Evolutionary conservation across 2,113 vertebrate genomes (phyloP).

Genomic region (Perognathus longimembris): DNA sequence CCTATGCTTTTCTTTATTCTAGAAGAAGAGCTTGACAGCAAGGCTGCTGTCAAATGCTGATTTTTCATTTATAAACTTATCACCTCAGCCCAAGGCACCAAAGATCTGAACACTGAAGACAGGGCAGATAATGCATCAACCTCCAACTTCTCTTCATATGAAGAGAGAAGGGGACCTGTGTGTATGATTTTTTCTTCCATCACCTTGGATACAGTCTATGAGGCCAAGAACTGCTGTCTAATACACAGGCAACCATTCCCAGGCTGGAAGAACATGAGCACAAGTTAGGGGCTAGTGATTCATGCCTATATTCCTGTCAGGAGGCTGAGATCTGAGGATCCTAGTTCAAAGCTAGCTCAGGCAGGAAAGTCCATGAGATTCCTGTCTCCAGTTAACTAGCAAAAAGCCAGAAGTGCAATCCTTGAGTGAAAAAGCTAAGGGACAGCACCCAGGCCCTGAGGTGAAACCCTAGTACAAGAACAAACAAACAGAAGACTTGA

Average conservation of each 20-base stretch:
- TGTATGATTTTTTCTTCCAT: background rate
- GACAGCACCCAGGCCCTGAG: too few species aligned
- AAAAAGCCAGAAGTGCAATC: too few species aligned
- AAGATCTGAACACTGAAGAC: background rate
- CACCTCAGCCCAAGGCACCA: background rate
- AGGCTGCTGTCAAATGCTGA: background rate
- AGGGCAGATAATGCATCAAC: background rate
- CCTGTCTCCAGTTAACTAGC: too few species aligned
- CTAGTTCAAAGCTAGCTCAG: too few species aligned
- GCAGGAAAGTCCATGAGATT: too few species aligned
- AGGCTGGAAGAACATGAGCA: background rate
- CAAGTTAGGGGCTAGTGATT: too few species aligned
- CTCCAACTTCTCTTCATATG: background rate
- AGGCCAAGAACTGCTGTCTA: background rate
- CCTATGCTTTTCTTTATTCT: background rate
- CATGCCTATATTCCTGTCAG: too few species aligned
- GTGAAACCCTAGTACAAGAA: too few species aligned
- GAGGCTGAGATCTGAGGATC: too few species aligned
- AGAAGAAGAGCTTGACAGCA: background rate
- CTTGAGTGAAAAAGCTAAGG: too few species aligned
- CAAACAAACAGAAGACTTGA: too few species aligned
- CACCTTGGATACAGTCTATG: background rate
- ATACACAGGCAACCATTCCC: background rate
- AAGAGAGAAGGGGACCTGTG: accelerated
- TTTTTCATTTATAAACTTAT: background rate